Base-by-base conservation (phyloP, 2,113 vertebrate species). In the Petroica traversi region DNA sequence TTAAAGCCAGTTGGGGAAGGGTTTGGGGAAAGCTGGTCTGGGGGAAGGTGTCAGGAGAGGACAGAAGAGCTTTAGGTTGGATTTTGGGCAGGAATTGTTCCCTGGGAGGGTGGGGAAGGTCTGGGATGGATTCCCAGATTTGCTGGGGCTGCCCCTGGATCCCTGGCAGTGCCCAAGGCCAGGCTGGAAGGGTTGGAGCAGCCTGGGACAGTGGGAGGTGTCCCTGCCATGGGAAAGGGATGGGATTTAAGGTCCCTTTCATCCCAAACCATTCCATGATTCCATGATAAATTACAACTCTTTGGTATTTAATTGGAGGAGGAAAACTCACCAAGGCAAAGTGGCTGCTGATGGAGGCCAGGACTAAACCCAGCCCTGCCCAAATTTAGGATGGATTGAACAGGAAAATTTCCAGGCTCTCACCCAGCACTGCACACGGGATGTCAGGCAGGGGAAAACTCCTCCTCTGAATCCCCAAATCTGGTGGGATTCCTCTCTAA, bases 1-100 rank as follows among this genome's bases (percentile, higher is more conserved):
- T 19, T 3, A 1, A 14, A 29, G 64, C 9, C 36, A 9, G 63
- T 1, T 26, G 1, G 0, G 55, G 22, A 17, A 58, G 57, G 62
- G 6, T 7, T 26, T 6, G 22, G 85, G 28, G 24, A 28, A 62
- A 28, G 19, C 73, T 38, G 46, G 1, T 1, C n/a, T 29, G 38
- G 34, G 6, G 17, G 36, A 12, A 33, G 16, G 24, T 9, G n/a
- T 1, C 19, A 33, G 33, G 63, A n/a, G 12, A 45, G 28, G 19
- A 38, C 38, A 23, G 24, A 34, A 5, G 19, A 71, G 48, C 16
- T 78, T 17, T 14, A 3, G 2, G 2, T 18, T 4, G 17, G 29
- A 23, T 17, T 22, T 31, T 5, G 0, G 34, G 66, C 2, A 34
- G 75, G 41, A 72, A 48, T 55, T 41, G 3, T 4, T 55, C 24